Evolutionary conservation across 2,888 invertebrate genomes (phyloP).

Genomic region (Sinhomidia bicolor): DNA sequence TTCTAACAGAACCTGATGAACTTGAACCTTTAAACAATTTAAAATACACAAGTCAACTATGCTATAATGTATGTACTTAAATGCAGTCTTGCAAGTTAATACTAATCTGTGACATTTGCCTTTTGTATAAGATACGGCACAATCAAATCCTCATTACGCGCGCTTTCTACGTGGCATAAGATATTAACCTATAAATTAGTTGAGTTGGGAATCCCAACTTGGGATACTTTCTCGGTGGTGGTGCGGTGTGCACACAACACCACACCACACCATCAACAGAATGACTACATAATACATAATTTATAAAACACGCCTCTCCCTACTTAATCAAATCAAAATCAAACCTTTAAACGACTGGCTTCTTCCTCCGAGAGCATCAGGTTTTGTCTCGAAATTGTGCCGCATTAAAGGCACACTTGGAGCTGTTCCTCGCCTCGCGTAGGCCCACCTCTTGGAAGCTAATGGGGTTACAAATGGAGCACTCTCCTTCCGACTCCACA

Average conservation of each 20-base stretch:
- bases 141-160: constrained; percentile 43
- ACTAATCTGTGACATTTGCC: no score
- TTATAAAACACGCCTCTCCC: constrained; percentile 30
- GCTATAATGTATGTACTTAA: no score
- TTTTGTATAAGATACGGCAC: no score
- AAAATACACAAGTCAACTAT: constrained; percentile 38
- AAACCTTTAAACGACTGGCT: constrained; percentile 76
- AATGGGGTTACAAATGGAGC: constrained; percentile 50
- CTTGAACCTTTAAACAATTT: constrained; percentile 75
- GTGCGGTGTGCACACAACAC: background rate
- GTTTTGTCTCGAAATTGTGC: constrained; percentile 9
- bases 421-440: constrained; percentile 54
- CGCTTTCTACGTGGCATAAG: constrained; percentile 18
- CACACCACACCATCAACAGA: background rate
- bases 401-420: constrained; percentile 62
- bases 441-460: background rate
- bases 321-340: constrained; percentile 47
- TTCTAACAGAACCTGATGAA: constrained; percentile 68
- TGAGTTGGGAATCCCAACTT: no score
- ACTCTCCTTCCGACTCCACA: constrained; percentile 69
- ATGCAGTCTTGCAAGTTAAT: background rate
- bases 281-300: constrained; percentile 8
- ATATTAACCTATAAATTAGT: constrained; percentile 47
- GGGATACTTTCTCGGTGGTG: background rate
- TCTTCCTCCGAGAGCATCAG: constrained; percentile 57